These are phyloP conservation scores for Phymanthus crucifer DNA, from an alignment of 92 coral and sea anemone species.

Conservation along the genomic window DNA sequence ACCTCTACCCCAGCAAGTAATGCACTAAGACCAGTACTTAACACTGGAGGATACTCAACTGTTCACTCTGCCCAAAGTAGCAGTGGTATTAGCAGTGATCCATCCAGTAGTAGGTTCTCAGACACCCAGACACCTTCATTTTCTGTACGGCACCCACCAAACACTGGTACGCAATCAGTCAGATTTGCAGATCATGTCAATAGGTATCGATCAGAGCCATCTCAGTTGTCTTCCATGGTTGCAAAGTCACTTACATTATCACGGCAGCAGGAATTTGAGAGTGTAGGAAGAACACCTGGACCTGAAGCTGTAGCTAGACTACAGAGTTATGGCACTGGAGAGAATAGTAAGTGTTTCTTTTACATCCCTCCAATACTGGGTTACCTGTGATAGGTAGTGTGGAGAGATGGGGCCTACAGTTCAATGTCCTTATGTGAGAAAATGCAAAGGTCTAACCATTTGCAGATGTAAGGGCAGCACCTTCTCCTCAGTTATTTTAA, in stretches of 20 bases:
- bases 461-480: no score
- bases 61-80: constrained; percentile 80
- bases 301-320: constrained; percentile 54
- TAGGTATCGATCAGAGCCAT: constrained; percentile 41
- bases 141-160: constrained; percentile 52
- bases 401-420: no score
- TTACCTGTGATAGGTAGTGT: no score
- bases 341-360: constrained; percentile 68
- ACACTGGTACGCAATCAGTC: constrained; percentile 66
- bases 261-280: constrained; percentile 21
- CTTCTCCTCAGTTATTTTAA: no score
- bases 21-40: constrained; percentile 33
- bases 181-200: constrained; percentile 77
- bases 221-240: constrained; percentile 74
- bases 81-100: constrained; percentile 86
- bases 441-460: no score
- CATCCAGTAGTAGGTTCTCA: constrained; percentile 45
- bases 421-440: no score
- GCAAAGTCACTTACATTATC: constrained; percentile 73
- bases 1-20: constrained; percentile 87
- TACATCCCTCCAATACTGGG: not conserved
- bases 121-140: constrained; percentile 64
- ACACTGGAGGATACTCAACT: constrained; percentile 60
- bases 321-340: constrained; percentile 58
- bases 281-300: constrained; percentile 41